Evolutionary conservation across 2,888 invertebrate genomes (phyloP).

Genomic region (Pasiphila rectangulata): DNA sequence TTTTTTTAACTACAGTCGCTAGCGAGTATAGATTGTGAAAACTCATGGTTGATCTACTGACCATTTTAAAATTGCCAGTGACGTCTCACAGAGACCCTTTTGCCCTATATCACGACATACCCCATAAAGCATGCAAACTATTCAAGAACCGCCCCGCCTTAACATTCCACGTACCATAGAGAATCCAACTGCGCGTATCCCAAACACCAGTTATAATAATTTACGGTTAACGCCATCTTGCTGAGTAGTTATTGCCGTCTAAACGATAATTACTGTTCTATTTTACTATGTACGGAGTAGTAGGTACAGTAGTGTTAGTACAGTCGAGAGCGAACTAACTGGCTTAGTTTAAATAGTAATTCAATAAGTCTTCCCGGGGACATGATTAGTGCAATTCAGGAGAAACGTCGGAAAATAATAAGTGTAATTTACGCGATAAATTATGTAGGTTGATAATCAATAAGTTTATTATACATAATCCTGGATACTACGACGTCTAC

Average conservation of each 20-base stretch:
- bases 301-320: not conserved
- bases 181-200: conserved; percentile 38
- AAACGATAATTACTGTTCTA: conserved; percentile 35
- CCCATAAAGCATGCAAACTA: conserved; percentile 25
- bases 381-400: too few relatives aligned
- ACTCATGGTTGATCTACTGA: not conserved
- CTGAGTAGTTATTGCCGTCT: conserved; percentile 32
- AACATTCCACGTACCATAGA: conserved; percentile 40
- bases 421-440: too few relatives aligned
- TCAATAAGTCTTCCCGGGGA: too few relatives aligned
- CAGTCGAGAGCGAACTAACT: conserved; percentile 1
- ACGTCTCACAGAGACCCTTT: not conserved
- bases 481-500: too few relatives aligned
- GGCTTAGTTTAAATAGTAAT: too few relatives aligned
- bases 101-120: conserved; percentile 11
- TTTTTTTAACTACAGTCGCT: too few relatives aligned
- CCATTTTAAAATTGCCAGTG: not conserved
- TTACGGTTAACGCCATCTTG: conserved; percentile 42
- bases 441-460: too few relatives aligned
- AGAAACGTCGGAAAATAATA: too few relatives aligned
- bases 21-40: too few relatives aligned
- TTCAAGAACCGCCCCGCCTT: conserved; percentile 25
- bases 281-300: conserved; percentile 10
- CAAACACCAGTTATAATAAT: conserved; percentile 44
- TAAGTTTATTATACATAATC: too few relatives aligned